Conservation (phyloP, 2,113 vertebrate species). For the Seriola dumerili region DNA sequence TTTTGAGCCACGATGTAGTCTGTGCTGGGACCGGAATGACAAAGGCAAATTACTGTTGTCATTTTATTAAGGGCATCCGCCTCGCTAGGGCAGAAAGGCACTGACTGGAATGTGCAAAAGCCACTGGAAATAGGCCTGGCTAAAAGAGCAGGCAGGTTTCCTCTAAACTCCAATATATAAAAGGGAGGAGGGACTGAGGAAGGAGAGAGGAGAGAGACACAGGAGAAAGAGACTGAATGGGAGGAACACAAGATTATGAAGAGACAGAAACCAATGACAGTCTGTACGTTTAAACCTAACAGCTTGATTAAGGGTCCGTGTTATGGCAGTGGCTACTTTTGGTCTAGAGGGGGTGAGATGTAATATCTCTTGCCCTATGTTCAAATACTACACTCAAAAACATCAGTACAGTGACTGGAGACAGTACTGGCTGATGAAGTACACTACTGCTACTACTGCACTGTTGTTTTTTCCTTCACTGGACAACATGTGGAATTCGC, state of each 20-base stretch:
- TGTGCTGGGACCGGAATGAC: constrained; percentile 94
- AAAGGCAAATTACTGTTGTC: constrained; percentile 99
- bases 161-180: constrained; percentile 58
- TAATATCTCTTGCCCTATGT: constrained; percentile 12
- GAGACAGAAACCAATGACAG: constrained; percentile 41
- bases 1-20: constrained; percentile 94
- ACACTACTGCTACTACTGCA: background rate
- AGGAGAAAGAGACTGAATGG: background rate
- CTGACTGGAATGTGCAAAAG: constrained; percentile 95
- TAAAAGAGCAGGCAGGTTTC: constrained; percentile 65
- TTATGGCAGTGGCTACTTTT: background rate
- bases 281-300: constrained; percentile 47
- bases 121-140: constrained; percentile 67
- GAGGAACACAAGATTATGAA: constrained; percentile 32
- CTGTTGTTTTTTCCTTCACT: constrained; percentile 27
- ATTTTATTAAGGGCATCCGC: constrained; percentile 99
- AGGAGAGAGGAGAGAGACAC: background rate
- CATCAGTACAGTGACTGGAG: background rate
- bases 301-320: constrained; percentile 40
- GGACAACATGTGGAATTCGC: constrained; percentile 48
- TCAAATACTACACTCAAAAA: constrained; percentile 29
- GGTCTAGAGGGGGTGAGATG: constrained; percentile 1
- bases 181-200: constrained; percentile 76
- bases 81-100: constrained; percentile 89
- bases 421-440: constrained; percentile 13